These are phyloP conservation scores for Balearica regulorum DNA, from an alignment of 2,797 vertebrate genomes.

Conservation along the genomic window DNA sequence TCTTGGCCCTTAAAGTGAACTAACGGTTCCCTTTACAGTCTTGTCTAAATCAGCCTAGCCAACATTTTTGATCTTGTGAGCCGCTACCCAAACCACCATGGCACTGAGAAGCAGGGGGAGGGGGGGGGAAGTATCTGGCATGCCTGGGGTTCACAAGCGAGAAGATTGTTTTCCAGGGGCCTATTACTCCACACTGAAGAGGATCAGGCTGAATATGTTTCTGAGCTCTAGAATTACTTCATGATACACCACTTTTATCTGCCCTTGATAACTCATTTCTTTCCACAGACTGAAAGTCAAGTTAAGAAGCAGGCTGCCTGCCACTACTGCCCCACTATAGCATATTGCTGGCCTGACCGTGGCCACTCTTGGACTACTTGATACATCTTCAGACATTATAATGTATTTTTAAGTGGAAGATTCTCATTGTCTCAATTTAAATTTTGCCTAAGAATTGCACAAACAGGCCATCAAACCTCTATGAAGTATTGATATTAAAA, in stretches of 20 bases:
- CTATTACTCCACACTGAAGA: not conserved
- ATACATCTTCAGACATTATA: not conserved
- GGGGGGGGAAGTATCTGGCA: not conserved
- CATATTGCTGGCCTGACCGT: not conserved
- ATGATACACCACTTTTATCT: not conserved
- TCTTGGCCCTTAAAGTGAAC: not conserved
- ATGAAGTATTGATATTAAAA: not conserved
- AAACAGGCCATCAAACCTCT: not conserved
- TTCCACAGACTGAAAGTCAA: not conserved
- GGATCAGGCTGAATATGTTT: not conserved
- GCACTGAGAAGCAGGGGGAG: not conserved
- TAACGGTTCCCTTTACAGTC: not conserved
- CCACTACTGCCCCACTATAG: too few relatives aligned
- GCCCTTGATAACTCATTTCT: not conserved
- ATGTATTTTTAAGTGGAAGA: not conserved
- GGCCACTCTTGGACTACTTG: not conserved
- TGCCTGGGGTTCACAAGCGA: not conserved
- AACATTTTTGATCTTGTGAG: not conserved
- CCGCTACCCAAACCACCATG: not conserved
- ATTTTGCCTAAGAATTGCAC: not conserved
- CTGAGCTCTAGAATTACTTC: not conserved
- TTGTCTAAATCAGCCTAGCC: not conserved
- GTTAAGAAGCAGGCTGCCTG: not conserved
- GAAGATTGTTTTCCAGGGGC: slow-evolving; percentile 12
- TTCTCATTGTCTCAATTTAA: not conserved